These are phyloP conservation scores for Todiramphus chloris DNA, from an alignment of 2,113 vertebrate species.

Conservation along the genomic window DNA sequence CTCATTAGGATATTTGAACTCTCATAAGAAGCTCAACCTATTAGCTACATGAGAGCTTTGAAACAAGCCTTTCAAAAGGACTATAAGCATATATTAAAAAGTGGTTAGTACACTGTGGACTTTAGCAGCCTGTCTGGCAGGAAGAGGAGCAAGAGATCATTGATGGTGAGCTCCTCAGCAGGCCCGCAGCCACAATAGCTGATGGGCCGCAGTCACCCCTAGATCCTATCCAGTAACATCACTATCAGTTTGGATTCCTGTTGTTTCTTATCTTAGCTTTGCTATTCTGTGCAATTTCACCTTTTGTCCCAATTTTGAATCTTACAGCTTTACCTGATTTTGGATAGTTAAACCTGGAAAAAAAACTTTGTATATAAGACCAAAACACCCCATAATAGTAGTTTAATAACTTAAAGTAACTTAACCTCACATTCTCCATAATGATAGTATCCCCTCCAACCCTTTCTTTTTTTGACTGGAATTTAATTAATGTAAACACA, in stretches of 20 bases:
- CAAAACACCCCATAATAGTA: background rate
- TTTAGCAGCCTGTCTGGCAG: background rate
- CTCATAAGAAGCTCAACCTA: conserved; percentile 25
- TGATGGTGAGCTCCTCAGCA: background rate
- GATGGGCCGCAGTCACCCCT: background rate
- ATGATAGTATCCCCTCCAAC: background rate
- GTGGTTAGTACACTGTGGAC: background rate
- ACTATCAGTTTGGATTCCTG: background rate
- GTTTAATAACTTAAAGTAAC: background rate
- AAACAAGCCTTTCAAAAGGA: conserved; percentile 14
- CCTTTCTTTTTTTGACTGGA: background rate
- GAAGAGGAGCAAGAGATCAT: background rate
- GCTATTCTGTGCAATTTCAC: background rate
- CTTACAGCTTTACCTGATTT: background rate
- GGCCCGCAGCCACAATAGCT: background rate
- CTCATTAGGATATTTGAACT: conserved; percentile 48
- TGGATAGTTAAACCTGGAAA: background rate
- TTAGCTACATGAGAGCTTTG: conserved; percentile 10
- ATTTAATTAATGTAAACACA: background rate
- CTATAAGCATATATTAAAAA: background rate
- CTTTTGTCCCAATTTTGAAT: background rate
- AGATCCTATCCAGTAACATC: background rate
- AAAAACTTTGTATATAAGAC: background rate
- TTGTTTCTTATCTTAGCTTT: background rate
- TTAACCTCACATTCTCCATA: background rate